Evolutionary conservation across 1,140 invertebrate genomes (phyloP), one percentile per base, ranked within the genome.

Genomic region (Adelges cooleyi): DNA sequence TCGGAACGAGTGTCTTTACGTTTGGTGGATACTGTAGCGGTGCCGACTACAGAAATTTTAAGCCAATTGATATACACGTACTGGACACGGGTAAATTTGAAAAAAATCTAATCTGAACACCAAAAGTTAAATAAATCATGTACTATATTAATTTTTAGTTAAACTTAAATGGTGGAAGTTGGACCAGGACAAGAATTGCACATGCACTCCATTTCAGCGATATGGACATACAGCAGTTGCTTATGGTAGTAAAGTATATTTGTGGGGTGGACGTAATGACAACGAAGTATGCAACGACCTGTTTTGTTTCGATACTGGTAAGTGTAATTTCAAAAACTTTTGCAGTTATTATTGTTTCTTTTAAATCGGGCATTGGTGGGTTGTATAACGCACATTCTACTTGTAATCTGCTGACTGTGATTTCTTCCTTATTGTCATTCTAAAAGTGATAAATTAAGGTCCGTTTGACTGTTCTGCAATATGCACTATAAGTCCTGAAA

Each of bases 221-320:
- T 94, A 95, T 78, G 92, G 92, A 0, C 92, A 95, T 73, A 90
- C 92, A 10, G 86, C 85, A 48, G 87, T 93, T 20, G 80, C 82
- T 2, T 87, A 87, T 74, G 79, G 81, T 44, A 80, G 86, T 22
- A 84, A 84, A 73, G 83, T 88, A 52, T 95, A 87, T 71, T 81
- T 95, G 50, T 95, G 90, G 89, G 92, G 92, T 62, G 92, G 92
- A 0, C 78, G 92, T 54, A 94, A 94, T 75, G 91, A 94, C 74
- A 78, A 83, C 70, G 80, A 81, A 52, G 82, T 87, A 3, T 92
- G 88, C 76, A 85, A 87, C 72, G 80, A 79, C 33, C 74, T 95
- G 0, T 92, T 84, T 69, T 84, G 83, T 71, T 93, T 89, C 74
- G 82, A 92, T 77, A 85, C 85, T n/a, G 73, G 80, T 82, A 73